phyloP scores from a whole-genome alignment of 35 echinoderm and acorn worm genomes.

The Eucidaris tribuloides region DNA sequence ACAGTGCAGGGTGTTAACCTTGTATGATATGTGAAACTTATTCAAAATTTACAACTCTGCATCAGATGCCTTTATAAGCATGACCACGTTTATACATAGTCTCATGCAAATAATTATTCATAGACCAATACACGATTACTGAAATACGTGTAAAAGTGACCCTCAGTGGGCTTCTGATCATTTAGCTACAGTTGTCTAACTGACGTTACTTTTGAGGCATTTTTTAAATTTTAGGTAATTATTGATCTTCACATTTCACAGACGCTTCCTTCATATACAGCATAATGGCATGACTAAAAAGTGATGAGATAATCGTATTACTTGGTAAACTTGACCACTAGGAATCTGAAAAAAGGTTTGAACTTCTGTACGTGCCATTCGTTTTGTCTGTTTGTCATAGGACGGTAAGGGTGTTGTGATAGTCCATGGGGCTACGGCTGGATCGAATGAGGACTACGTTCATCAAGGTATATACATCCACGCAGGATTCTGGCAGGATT shows the following conservation, averaged over 20 bases:
- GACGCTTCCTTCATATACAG: too few relatives aligned
- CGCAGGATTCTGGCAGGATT: conserved; percentile 57
- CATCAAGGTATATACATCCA: too few relatives aligned
- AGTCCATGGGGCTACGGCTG: conserved; percentile 61
- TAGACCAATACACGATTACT: too few relatives aligned
- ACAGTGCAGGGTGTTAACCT: too few relatives aligned
- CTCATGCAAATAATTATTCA: too few relatives aligned
- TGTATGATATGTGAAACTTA: too few relatives aligned
- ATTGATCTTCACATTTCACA: too few relatives aligned
- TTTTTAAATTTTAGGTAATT: too few relatives aligned
- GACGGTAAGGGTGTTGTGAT: conserved; percentile 81
- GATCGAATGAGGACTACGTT: conserved; percentile 55
- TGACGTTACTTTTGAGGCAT: neutral
- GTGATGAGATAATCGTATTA: neutral
- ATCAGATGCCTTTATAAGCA: too few relatives aligned
- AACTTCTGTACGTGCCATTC: neutral
- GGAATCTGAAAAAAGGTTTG: neutral
- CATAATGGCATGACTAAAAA: neutral
- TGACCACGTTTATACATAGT: too few relatives aligned
- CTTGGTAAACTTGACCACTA: neutral
- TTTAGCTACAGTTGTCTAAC: neutral
- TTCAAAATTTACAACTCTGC: too few relatives aligned
- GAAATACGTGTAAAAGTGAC: neutral
- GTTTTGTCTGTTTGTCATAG: conserved; percentile 1
- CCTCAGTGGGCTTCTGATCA: neutral